Base-by-base conservation (phyloP, 2,888 invertebrate species). In the Anoplius nigerrimus region DNA sequence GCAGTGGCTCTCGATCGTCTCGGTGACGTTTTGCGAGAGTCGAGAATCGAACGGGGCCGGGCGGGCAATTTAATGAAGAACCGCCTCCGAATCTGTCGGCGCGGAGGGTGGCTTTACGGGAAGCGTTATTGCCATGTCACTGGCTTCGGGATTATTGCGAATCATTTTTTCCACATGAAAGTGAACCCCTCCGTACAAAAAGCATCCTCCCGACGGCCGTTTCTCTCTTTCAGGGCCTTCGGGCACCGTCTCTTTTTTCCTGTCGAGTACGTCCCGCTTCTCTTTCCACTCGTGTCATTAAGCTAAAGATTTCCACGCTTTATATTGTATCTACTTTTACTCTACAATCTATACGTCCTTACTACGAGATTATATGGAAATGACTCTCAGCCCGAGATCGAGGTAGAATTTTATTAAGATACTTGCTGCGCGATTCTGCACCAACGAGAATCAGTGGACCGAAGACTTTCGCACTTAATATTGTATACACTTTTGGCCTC, bases 81-180 rank as follows among this genome's bases (percentile, higher is more conserved):
- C 76, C 79, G 18, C 74, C 66, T 72, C n/a, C 59, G 60, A 53
- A 69, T 71, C 57, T 76, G 61, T 60, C 68, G 42, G n/a, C 64
- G 69, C 66, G 56, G 69, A 78, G 83, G 82, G 82, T 82, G 80
- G 82, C 77, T 77, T 82, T 78, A 82, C 70, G 75, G 76, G 71
- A 84, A 81, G 67, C 82, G 80, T 85, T 86, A 86, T 85, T 85
- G 82, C 83, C 83, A 72, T 84, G 83, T 84, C 84, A 84, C 84
- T 72, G 83, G 84, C 84, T 86, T 79, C 79, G 56, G 83, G 86
- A 86, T 85, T 86, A 86, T 84, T 79, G 81, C 82, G 83, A 85
- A 85, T 84, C 81, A 85, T 84, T 86, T 86, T 85, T 84, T 84
- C 81, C 82, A 76, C 83, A 82, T 84, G 84, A 86, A 85, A 85